Evolutionary conservation across 37 sponge, comb jelly and placozoan species (phyloP).

Genomic region (Bolinopsis microptera): DNA sequence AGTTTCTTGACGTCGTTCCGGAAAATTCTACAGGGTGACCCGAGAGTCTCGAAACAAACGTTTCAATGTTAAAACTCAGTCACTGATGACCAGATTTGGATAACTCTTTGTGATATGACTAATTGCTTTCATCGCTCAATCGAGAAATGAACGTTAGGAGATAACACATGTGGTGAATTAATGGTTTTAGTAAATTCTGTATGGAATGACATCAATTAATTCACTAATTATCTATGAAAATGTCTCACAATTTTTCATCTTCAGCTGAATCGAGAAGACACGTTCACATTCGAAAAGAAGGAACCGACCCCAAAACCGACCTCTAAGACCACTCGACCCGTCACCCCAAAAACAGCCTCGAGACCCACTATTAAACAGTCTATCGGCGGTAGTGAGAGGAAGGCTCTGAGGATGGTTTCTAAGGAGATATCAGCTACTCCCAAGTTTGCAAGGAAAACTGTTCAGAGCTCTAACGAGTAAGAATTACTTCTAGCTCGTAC

Average conservation of each 20-base stretch:
- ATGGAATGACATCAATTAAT: too few species aligned
- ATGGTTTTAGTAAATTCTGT: too few species aligned
- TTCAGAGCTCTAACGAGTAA: constrained; percentile 19
- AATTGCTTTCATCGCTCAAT: too few species aligned
- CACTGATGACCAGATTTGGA: too few species aligned
- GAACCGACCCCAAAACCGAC: neutral
- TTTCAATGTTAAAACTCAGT: too few species aligned
- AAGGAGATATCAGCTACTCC: neutral
- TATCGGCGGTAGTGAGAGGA: constrained; percentile 12
- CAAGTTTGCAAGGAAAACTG: neutral
- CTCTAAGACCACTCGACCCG: neutral
- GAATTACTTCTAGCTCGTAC: neutral
- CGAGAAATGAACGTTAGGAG: too few species aligned
- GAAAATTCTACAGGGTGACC: too few species aligned
- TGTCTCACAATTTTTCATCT: neutral
- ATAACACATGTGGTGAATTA: too few species aligned
- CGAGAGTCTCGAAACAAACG: too few species aligned
- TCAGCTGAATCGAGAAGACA: constrained; percentile 60
- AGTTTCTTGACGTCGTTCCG: too few species aligned
- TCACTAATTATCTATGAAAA: neutral
- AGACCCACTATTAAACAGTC: constrained; percentile 5
- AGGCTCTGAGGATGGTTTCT: neutral
- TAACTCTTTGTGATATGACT: too few species aligned
- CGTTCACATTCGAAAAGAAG: constrained; percentile 22
- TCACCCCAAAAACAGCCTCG: neutral